Conservation (phyloP, 2,888 invertebrate species). For the Harpalus rufipes region DNA sequence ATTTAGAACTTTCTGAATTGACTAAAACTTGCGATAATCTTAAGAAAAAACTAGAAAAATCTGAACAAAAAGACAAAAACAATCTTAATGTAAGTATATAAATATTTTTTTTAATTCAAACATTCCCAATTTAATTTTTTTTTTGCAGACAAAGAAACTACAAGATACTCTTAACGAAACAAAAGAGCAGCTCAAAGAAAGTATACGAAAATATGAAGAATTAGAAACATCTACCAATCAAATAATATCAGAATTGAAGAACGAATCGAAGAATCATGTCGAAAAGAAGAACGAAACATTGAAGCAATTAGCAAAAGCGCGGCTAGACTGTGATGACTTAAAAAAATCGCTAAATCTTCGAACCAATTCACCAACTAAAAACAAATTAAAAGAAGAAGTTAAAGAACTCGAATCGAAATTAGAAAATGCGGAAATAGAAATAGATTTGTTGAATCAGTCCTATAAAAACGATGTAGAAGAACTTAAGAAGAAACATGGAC, state of each 20-base stretch:
- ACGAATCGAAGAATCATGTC: slow-evolving; percentile 2
- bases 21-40: slow-evolving; percentile 25
- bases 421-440: not conserved
- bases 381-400: slow-evolving; percentile 17
- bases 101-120: not conserved
- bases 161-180: slow-evolving; percentile 15
- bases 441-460: not conserved
- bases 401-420: slow-evolving; percentile 16
- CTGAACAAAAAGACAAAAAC: not conserved
- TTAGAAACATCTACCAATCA: not conserved
- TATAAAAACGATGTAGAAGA: slow-evolving; percentile 20
- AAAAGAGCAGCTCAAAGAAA: slow-evolving; percentile 16
- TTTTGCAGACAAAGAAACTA: slow-evolving; percentile 39
- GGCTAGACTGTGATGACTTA: slow-evolving; percentile 9
- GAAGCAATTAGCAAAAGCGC: slow-evolving; percentile 16
- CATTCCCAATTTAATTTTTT: not conserved
- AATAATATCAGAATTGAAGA: slow-evolving; percentile 21
- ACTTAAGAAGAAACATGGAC: slow-evolving; percentile 10
- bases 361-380: slow-evolving; percentile 2
- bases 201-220: slow-evolving; percentile 17
- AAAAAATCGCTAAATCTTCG: slow-evolving; percentile 12
- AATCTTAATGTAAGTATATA: slow-evolving; percentile 8
- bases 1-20: slow-evolving; percentile 12
- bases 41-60: slow-evolving; percentile 31
- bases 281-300: slow-evolving; percentile 2